Evolutionary conservation across 92 coral and sea anemone genomes (phyloP).

Genomic region (Heliopora coerulea): DNA sequence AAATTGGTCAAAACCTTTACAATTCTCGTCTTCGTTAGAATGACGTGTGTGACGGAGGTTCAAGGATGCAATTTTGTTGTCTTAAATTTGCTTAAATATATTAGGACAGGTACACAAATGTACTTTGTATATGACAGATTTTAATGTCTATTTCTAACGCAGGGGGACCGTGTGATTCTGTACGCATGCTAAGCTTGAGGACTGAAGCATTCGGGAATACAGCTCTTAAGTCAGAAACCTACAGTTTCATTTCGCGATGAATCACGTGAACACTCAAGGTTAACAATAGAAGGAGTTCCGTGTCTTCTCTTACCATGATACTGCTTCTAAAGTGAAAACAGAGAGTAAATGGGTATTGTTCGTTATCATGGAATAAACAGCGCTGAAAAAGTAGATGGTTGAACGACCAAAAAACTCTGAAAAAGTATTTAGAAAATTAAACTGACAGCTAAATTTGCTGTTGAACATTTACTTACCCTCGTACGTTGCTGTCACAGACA

Average conservation of each 20-base stretch:
- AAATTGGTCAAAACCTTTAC: too few relatives aligned
- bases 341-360: not conserved
- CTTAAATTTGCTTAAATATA: too few relatives aligned
- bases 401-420: not conserved
- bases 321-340: slow-evolving; percentile 12
- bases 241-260: not conserved
- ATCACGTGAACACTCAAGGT: not conserved
- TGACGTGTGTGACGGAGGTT: too few relatives aligned
- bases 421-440: not conserved
- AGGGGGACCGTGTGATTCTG: too few relatives aligned
- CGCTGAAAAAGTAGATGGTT: not conserved
- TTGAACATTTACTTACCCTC: slow-evolving; percentile 13
- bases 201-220: too few relatives aligned
- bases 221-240: too few relatives aligned
- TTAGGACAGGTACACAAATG: too few relatives aligned
- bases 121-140: too few relatives aligned
- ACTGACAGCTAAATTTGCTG: not conserved
- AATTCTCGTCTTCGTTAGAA: too few relatives aligned
- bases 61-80: too few relatives aligned
- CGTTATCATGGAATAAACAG: not conserved
- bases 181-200: too few relatives aligned
- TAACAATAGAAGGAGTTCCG: not conserved
- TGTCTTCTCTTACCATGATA: slow-evolving; percentile 19
- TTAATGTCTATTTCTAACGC: too few relatives aligned
- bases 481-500: slow-evolving; percentile 28